Evolutionary conservation across 2,113 vertebrate species (phyloP).

Genomic region (Ondatra zibethicus): DNA sequence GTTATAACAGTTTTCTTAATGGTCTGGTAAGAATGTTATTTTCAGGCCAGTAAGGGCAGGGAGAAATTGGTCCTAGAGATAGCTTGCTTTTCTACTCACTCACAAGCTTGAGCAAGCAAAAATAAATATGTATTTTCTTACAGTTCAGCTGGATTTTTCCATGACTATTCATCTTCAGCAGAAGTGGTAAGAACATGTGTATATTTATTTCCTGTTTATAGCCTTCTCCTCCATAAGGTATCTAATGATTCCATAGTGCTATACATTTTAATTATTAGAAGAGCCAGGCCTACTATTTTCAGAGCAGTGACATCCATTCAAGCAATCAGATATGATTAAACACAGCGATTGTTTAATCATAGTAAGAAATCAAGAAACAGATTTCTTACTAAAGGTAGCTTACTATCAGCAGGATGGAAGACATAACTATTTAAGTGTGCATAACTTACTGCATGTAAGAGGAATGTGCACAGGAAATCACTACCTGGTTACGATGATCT

Average conservation of each 20-base stretch:
- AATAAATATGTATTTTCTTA: conserved; percentile 78
- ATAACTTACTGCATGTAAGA: not conserved
- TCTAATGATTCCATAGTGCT: conserved; percentile 41
- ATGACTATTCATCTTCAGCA: conserved; percentile 68
- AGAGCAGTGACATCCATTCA: not conserved
- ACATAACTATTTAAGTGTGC: conserved; percentile 11
- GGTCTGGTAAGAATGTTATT: conserved; percentile 86
- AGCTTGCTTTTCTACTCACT: conserved; percentile 63
- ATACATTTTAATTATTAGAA: conserved; percentile 64
- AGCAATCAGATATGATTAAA: conserved; percentile 47
- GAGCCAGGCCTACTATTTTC: conserved; percentile 41
- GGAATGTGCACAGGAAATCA: not conserved
- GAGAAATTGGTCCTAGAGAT: conserved; percentile 80
- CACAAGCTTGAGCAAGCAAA: conserved; percentile 80
- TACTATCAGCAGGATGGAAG: not conserved
- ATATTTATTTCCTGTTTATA: conserved; percentile 53
- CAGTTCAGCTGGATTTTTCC: conserved; percentile 67
- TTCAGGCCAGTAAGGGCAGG: conserved; percentile 81
- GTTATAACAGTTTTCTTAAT: conserved; percentile 86
- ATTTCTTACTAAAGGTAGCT: conserved; percentile 4
- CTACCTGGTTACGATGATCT: not conserved
- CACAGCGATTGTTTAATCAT: not conserved
- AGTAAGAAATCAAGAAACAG: conserved; percentile 55
- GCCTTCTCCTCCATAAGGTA: not conserved
- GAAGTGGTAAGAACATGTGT: not conserved